These are phyloP conservation scores for Porites divaricata DNA, from an alignment of 92 coral and sea anemone species.

Conservation along the genomic window DNA sequence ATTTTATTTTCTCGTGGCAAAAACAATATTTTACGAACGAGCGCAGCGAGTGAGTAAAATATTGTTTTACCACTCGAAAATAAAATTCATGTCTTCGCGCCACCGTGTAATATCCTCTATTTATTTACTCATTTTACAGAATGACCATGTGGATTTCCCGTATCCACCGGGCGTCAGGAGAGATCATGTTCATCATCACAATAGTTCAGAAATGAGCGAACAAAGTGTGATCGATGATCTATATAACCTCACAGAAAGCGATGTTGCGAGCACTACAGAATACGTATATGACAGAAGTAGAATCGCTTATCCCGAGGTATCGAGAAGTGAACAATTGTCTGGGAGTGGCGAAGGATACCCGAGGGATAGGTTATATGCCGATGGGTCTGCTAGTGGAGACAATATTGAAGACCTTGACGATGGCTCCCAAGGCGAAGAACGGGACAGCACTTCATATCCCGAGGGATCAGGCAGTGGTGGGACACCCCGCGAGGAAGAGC, in stretches of 20 bases:
- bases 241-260: constrained; percentile 85
- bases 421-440: constrained; percentile 49
- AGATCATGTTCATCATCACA: constrained; percentile 69
- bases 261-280: constrained; percentile 85
- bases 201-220: constrained; percentile 66
- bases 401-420: constrained; percentile 11
- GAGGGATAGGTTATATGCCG: constrained; percentile 16
- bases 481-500: constrained; percentile 30
- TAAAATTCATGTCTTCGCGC: too few species aligned
- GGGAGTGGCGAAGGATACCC: constrained; percentile 32
- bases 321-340: constrained; percentile 36
- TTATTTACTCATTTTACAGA: constrained; percentile 38
- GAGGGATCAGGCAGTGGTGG: constrained; percentile 30
- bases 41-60: too few species aligned
- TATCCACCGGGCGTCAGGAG: constrained; percentile 99
- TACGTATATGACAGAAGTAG: constrained; percentile 81
- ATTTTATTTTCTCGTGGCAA: too few species aligned
- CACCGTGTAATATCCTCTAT: too few species aligned
- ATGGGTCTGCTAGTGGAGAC: constrained; percentile 30
- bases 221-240: constrained; percentile 87
- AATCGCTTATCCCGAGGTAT: constrained; percentile 65
- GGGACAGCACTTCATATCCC: constrained; percentile 57
- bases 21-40: too few species aligned
- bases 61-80: too few species aligned
- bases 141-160: constrained; percentile 86